Conservation (phyloP, 1,140 invertebrate species). For the Gryon sp. region DNA sequence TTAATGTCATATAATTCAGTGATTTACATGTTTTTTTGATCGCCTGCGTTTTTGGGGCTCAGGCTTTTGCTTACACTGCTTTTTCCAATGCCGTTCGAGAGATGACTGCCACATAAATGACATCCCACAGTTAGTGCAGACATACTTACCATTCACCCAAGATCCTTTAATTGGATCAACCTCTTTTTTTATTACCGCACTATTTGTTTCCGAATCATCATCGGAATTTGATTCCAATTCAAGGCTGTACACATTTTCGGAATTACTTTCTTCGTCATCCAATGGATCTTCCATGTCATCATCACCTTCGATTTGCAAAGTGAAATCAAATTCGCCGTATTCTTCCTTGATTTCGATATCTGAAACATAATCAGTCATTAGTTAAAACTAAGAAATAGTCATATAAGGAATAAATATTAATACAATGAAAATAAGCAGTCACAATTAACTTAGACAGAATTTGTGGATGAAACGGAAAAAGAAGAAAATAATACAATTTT, state of each 20-base stretch:
- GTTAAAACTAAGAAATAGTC: slow-evolving; percentile 2
- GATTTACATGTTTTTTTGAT: slow-evolving; percentile 1
- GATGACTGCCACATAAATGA: slow-evolving; percentile 42
- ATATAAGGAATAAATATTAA: neutral
- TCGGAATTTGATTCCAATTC: slow-evolving; percentile 7
- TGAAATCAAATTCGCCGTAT: neutral
- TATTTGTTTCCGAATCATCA: neutral
- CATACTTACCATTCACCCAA: slow-evolving; percentile 36
- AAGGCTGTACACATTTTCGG: slow-evolving; percentile 1
- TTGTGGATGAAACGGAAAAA: no score
- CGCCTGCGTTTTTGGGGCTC: neutral
- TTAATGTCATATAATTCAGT: no score
- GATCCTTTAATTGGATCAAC: neutral
- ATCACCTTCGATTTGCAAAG: neutral
- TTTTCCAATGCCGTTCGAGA: slow-evolving; percentile 8
- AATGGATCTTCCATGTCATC: neutral
- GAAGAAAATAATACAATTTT: neutral
- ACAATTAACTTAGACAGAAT: neutral
- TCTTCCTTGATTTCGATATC: slow-evolving; percentile 7
- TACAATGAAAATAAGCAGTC: neutral
- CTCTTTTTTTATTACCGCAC: neutral
- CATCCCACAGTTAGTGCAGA: slow-evolving; percentile 18
- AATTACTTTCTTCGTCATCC: neutral
- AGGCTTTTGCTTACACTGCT: neutral
- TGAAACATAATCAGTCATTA: slow-evolving; percentile 30